Percentiles rank a stretch among this genome's conserved stretches.
phyloP scores from a whole-genome alignment of 2,888 invertebrate species.

The Leucania comma region DNA sequence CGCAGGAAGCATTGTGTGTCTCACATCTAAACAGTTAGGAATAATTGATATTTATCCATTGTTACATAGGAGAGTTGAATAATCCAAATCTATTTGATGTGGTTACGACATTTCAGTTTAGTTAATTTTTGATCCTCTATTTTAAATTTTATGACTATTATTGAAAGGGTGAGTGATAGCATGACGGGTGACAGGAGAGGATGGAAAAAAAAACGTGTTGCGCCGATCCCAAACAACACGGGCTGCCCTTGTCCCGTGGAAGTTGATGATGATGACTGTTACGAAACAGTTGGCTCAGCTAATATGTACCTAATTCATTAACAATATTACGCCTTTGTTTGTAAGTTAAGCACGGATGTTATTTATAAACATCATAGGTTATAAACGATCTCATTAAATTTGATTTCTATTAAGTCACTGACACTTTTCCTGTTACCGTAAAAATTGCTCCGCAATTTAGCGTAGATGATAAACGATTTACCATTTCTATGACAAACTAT shows the following conservation, averaged over 20 bases:
- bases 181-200: too few species aligned
- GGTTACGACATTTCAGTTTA: neutral
- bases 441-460: conserved; percentile 3
- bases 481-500: conserved; percentile 13
- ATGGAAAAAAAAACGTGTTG: too few species aligned
- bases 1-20: conserved; percentile 27
- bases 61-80: neutral
- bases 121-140: too few species aligned
- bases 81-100: neutral
- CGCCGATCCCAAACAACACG: too few species aligned
- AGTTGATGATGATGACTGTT: neutral
- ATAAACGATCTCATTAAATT: conserved; percentile 3
- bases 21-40: conserved; percentile 5
- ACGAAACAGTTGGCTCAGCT: neutral
- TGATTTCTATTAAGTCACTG: conserved; percentile 5
- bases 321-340: conserved; percentile 22
- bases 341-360: conserved; percentile 5
- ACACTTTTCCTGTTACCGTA: conserved; percentile 34
- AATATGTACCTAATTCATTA: conserved; percentile 3
- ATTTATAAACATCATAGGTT: conserved; percentile 12
- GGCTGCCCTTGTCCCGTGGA: too few species aligned
- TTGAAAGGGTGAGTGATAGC: neutral
- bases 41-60: conserved; percentile 24
- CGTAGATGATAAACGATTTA: conserved; percentile 16
- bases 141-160: neutral